Evolutionary conservation across 2,888 invertebrate genomes (phyloP).

Genomic region (Fragum fragum): DNA sequence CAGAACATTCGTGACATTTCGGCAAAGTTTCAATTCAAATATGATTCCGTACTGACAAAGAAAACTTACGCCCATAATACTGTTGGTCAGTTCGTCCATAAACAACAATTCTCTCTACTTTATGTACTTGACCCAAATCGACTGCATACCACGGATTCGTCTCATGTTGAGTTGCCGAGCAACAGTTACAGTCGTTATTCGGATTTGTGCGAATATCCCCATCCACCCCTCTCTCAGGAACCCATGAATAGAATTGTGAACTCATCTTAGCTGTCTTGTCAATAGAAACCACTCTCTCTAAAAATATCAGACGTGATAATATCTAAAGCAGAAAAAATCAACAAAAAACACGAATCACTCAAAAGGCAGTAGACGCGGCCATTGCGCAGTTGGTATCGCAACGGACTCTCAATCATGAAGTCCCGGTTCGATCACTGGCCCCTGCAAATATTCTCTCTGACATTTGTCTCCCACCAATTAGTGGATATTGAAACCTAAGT

Average conservation of each 20-base stretch:
- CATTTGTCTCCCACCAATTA: too few species aligned
- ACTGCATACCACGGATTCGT: constrained; percentile 8
- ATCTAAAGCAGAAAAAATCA: too few species aligned
- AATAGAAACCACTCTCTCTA: constrained; percentile 4
- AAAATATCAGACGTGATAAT: too few species aligned
- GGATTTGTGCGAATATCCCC: neutral
- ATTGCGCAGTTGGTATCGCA: too few species aligned
- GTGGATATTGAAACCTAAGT: too few species aligned
- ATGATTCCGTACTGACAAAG: neutral
- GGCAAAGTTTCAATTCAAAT: too few species aligned
- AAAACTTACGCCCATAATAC: constrained; percentile 11
- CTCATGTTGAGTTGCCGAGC: neutral
- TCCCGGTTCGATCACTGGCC: too few species aligned
- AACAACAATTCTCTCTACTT: constrained; percentile 9
- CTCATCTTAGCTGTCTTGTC: neutral
- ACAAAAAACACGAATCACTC: too few species aligned
- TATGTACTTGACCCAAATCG: neutral
- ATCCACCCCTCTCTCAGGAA: neutral
- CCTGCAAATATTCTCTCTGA: too few species aligned
- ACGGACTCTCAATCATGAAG: too few species aligned
- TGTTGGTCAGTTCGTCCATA: constrained; percentile 16
- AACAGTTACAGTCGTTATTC: neutral
- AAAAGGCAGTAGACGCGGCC: too few species aligned
- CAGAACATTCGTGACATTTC: too few species aligned
- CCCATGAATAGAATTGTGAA: neutral